These are phyloP conservation scores for Dendronephthya gigantea DNA, from an alignment of 64 coral and sea anemone genomes.

Conservation along the genomic window DNA sequence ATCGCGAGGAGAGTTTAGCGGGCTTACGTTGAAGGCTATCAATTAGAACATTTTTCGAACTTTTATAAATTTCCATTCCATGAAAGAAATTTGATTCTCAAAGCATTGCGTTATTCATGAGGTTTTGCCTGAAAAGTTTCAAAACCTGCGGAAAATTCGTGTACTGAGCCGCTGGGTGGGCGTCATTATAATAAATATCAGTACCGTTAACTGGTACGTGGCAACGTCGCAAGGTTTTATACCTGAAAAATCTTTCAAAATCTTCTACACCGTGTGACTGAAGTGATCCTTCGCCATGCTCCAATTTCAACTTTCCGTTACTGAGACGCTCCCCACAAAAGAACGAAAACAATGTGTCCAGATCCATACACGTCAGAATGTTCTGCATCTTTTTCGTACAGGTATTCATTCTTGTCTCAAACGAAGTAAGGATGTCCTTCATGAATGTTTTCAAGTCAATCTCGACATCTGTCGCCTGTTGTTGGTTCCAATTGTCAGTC, in stretches of 20 bases:
- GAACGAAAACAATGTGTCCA: not conserved
- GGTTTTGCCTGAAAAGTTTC: not conserved
- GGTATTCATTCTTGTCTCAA: not conserved
- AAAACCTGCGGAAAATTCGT: not conserved
- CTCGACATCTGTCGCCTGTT: not conserved
- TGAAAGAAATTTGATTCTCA: not conserved
- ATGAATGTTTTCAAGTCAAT: not conserved
- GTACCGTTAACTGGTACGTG: not conserved
- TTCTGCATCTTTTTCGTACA: constrained; percentile 12
- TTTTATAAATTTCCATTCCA: not conserved
- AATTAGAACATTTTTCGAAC: not conserved
- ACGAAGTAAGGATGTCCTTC: constrained; percentile 4
- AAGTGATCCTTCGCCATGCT: not conserved
- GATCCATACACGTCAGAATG: constrained; percentile 13
- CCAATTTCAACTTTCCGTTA: not conserved
- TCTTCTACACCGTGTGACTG: not conserved
- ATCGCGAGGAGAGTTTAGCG: not conserved
- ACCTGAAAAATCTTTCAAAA: not conserved
- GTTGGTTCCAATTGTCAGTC: not conserved
- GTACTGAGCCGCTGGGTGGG: not conserved
- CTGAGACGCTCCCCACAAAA: not conserved
- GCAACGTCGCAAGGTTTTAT: no score
- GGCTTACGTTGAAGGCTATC: not conserved
- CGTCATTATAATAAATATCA: not conserved
- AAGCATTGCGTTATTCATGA: not conserved